Conservation (phyloP, 2,888 invertebrate genomes). For the Thereva unica region DNA sequence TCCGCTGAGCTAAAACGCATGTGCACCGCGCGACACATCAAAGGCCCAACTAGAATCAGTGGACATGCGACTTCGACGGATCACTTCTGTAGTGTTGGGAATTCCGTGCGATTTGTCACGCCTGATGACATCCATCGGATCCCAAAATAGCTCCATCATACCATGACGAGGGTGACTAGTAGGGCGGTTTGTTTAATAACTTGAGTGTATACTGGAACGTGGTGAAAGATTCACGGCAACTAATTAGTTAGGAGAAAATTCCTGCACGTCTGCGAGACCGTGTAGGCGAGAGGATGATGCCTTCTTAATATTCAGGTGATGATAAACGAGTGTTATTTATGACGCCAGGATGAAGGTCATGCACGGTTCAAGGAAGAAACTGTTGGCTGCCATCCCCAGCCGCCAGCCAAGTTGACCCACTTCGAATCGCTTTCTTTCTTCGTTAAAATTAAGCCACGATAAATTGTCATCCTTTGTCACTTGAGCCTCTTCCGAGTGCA, state of each 20-base stretch:
- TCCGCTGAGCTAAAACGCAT: too few species aligned
- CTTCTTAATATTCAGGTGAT: slow-evolving; percentile 15
- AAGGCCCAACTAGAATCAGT: slow-evolving; percentile 1
- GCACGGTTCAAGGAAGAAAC: neutral
- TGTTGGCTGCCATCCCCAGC: neutral
- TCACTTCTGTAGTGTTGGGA: slow-evolving; percentile 11
- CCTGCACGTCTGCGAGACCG: slow-evolving; percentile 14
- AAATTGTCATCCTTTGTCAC: too few species aligned
- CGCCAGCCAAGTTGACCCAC: neutral
- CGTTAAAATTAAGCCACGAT: too few species aligned
- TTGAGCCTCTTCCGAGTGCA: too few species aligned
- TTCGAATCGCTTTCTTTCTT: too few species aligned
- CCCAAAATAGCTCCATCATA: slow-evolving; percentile 23
- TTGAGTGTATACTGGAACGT: neutral
- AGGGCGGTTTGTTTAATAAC: slow-evolving; percentile 14
- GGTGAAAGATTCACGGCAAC: slow-evolving; percentile 20
- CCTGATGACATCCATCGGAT: slow-evolving; percentile 12
- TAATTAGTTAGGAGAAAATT: slow-evolving; percentile 29
- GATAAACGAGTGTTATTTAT: slow-evolving; percentile 4
- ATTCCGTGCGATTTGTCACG: slow-evolving; percentile 19
- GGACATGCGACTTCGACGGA: slow-evolving; percentile 21
- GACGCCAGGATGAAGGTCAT: neutral
- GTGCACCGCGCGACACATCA: too few species aligned
- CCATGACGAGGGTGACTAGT: neutral
- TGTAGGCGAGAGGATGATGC: neutral